Evolutionary conservation across 2,113 vertebrate species (phyloP), one percentile per base, ranked within the genome.

Genomic region (Gadus macrocephalus): DNA sequence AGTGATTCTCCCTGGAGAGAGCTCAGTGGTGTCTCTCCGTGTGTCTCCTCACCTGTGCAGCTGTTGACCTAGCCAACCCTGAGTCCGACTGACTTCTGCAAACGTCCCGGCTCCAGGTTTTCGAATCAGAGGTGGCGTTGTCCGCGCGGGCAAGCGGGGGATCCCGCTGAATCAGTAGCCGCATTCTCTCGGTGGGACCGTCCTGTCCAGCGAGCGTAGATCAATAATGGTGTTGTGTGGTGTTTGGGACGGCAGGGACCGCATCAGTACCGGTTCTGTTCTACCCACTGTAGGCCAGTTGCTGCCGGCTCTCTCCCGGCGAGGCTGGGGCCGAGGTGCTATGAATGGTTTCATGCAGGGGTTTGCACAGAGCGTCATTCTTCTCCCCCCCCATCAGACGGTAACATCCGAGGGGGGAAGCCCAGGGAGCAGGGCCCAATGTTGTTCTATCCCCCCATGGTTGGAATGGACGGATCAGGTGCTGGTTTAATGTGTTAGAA

Each of bases 401-500:
- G 83, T 87, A 86, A 91, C 87, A 88, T 89, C 81, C 80, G 73
- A 87, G 71, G 84, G 89, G 31, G 85, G 82, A 89, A 88, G 84
- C 88, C 89, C 87, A 76, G 83, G 75, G 84, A 91, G 87, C 80
- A 81, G 74, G 72, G 72, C 80, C 78, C 80, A 89, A 89, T 91
- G 90, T 91, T 92, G 91, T 91, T 87, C 82, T 90, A 87, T 89
- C 84, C 90, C 89, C 89, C 74, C 84, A 35, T 81, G 75, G 85
- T 86, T 82, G 83, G 86, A 86, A 84, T 83, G 83, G 86, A 86
- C 68, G 58, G 92, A 92, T 92, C 86, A 64, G 87, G 86, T 91
- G 89, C 88, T 91, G 83, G 89, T 92, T 91, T 92, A 92, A 92
- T 92, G 83, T 62, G 77, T 86, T 82, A 86, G 84, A 88, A 84